Base-by-base conservation (phyloP, 2,888 invertebrate species). In the Omphaloscelis lunosa region DNA sequence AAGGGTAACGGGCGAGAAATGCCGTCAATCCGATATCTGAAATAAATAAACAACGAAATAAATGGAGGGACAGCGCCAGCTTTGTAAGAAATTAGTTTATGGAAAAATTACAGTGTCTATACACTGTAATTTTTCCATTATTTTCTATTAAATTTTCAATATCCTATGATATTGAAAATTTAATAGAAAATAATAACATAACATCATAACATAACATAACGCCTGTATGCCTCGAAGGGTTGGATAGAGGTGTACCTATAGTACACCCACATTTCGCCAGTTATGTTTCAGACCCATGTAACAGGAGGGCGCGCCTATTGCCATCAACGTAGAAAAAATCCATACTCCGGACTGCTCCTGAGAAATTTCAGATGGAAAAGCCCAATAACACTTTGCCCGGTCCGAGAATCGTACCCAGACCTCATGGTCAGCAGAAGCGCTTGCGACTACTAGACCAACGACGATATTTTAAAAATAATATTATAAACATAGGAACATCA, bases 31-130 rank as follows among this genome's bases (percentile, higher is more conserved):
- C 86, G 87, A 89, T 90, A 90, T 91, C 88, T 86, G 88, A 89
- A 89, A 92, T 91, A 91, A 90, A 91, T 91, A 86, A 91, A 91
- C 76, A 83, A 61, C 72, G 72, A 79, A 82, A 74, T 88, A 80
- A 77, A 72, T 84, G 62, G 61, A 77, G 67, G 41, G 66, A 65
- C 82, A 77, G 86, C 80, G 75, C 80, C 34, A 53, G 61, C 67
- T 71, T 82, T 73, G n/a, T 56, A 67, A 75, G 65, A 69, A 81
- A 81, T 65, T 41, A 17, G 20, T 29, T 68, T 53, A 56, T 48
- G 12, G 41, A 70, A 85, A 75, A 59, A 69, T 51, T 65, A 41
- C 45, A 17, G 5, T n/a, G 12, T 53, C 41, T 59, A n/a, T n/a
- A n/a, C n/a, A n/a, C n/a, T n/a, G n/a, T n/a, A n/a, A n/a, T n/a